Base-by-base conservation (phyloP, 2,888 invertebrate genomes). In the Blastobasis lacticolella region DNA sequence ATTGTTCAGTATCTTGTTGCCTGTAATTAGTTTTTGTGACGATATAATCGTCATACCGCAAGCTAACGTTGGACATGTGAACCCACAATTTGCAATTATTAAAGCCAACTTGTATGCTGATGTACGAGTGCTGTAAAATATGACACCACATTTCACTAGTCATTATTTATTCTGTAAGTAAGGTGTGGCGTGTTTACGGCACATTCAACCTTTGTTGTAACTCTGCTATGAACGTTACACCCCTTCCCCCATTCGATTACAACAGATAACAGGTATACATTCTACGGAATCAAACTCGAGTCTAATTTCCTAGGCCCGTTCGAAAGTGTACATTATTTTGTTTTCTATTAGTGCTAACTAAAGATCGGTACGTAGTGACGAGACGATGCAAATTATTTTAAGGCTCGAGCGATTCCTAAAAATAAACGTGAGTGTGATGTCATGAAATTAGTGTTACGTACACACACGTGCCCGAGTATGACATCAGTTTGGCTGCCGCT, bases 341-440 rank as follows among this genome's bases (percentile, higher is more conserved):
- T 23, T 23, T 23, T 23, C 23, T 23, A 23, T 23, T 23, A 23
- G 23, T 23, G 23, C 23, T 23, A 23, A 23, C 23, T 23, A 23
- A 23, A 23, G 2, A 23, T 23, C 23, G 3, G 23, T 23, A 23
- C 23, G 23, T 23, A 23, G 23, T 23, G 23, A 23, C 23, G 23
- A 23, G 23, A 23, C 23, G 23, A 23, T 23, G 23, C 23, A 23
- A 23, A 79, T 81, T 81, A 81, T 81, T 81, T 80, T 75, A 78
- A 80, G 80, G 81, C 71, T 75, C 70, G 75, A 77, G 75, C 78
- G 67, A 75, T 67, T 69, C 70, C 79, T 77, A 81, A 82, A 80
- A 78, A 83, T 85, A 84, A 77, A 76, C 73, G 71, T 63, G 68
- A 63, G 70, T 82, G 83, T 86, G 86, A 86, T 85, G 86, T 86